Conservation (phyloP, 2,113 vertebrate species). For the Anser cygnoides region DNA sequence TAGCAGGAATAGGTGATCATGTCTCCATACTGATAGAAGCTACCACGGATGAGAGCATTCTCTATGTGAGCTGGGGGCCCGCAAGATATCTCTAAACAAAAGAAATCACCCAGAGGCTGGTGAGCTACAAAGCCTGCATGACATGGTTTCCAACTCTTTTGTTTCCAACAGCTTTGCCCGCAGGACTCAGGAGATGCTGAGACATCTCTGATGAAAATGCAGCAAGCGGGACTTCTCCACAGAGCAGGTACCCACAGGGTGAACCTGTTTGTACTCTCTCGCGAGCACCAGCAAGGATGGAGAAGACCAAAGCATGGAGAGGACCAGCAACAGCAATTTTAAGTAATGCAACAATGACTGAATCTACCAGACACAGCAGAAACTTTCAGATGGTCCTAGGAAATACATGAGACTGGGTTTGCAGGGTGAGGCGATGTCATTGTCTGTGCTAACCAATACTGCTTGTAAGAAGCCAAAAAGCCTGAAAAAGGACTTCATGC, state of each 20-base stretch:
- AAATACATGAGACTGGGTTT: not conserved
- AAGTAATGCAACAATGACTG: not conserved
- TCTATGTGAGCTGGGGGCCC: conserved; percentile 85
- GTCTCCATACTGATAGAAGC: conserved; percentile 92
- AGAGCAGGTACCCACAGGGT: not conserved
- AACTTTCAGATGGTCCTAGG: not conserved
- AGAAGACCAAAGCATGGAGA: not conserved
- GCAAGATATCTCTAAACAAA: conserved; percentile 91
- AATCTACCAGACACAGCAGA: not conserved
- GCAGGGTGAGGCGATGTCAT: not conserved
- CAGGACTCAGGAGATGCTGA: not conserved
- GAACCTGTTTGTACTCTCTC: not conserved
- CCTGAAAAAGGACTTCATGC: not conserved
- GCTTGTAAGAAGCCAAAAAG: not conserved
- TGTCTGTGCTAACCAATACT: not conserved
- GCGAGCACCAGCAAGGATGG: not conserved
- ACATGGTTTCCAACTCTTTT: not conserved
- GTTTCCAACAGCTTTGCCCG: too few relatives aligned
- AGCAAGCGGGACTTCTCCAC: not conserved
- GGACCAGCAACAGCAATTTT: not conserved
- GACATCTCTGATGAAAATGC: not conserved
- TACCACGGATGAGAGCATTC: conserved; percentile 89
- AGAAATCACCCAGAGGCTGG: not conserved
- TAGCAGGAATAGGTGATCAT: conserved; percentile 93
- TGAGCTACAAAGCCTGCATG: not conserved